Percentiles rank a stretch among this genome's conserved stretches.
Evolutionary conservation across 1,140 invertebrate genomes (phyloP).

Genomic region (Ceratosolen fusciceps): DNA sequence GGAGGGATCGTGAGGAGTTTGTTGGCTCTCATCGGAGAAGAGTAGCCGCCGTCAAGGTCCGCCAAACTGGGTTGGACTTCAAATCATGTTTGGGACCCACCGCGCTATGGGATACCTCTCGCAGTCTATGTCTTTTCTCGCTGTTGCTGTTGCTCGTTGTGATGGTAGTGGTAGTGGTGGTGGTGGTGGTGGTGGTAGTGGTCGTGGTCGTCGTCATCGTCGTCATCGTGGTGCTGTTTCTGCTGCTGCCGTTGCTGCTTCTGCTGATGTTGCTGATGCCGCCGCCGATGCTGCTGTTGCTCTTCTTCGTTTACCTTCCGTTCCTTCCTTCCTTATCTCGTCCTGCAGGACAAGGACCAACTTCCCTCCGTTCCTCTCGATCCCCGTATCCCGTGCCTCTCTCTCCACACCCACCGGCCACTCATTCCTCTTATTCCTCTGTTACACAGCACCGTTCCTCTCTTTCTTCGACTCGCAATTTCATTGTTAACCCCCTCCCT

Average conservation of each 20-base stretch:
- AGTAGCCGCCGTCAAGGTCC: conserved; percentile 36
- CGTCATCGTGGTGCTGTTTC: too few species aligned
- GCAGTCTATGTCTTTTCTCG: conserved; percentile 15
- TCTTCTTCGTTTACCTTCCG: conserved; percentile 24
- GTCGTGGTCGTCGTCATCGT: too few species aligned
- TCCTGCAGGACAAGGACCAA: too few species aligned
- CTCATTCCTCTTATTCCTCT: too few species aligned
- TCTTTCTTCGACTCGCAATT: too few species aligned
- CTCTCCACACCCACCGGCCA: neutral
- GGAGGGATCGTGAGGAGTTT: conserved; percentile 9
- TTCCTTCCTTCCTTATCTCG: conserved; percentile 11
- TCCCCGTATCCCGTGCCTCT: neutral
- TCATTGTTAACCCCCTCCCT: neutral
- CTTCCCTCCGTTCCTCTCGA: neutral
- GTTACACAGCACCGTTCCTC: too few species aligned
- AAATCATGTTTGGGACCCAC: conserved; percentile 58
- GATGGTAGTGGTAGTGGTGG: too few species aligned
- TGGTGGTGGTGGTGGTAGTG: too few species aligned
- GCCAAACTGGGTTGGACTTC: conserved; percentile 48
- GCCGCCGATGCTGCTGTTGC: too few species aligned
- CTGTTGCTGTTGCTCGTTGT: too few species aligned
- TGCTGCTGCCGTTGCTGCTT: too few species aligned
- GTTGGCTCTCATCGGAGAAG: neutral
- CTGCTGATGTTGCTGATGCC: too few species aligned
- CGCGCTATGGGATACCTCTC: conserved; percentile 62